These are phyloP conservation scores for Mormoops blainvillei DNA, from an alignment of 2,113 vertebrate genomes.

Conservation along the genomic window DNA sequence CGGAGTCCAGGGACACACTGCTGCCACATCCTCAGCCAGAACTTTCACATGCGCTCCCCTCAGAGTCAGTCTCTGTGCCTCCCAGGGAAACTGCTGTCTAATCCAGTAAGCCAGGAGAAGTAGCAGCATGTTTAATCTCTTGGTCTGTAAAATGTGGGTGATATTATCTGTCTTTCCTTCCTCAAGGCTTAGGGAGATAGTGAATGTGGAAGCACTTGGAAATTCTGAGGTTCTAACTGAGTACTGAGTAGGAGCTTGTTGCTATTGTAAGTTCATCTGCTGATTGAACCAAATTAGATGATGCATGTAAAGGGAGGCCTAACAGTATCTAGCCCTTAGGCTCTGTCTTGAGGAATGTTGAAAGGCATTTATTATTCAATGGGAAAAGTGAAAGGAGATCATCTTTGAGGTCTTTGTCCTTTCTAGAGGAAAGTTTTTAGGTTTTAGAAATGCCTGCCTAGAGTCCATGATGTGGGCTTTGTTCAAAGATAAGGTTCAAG, in stretches of 20 bases:
- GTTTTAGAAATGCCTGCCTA: not conserved
- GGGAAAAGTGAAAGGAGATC: not conserved
- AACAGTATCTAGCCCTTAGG: not conserved
- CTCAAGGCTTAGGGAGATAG: not conserved
- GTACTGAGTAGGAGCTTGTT: not conserved
- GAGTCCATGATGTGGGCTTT: not conserved
- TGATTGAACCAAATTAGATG: not conserved
- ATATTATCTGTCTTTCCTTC: not conserved
- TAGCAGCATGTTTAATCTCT: not conserved
- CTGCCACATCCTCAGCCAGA: not conserved
- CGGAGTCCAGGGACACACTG: not conserved
- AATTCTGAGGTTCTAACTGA: not conserved
- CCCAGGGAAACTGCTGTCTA: not conserved
- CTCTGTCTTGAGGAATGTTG: not conserved
- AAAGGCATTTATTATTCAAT: not conserved
- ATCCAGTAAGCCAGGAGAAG: not conserved
- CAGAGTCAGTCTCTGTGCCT: not conserved
- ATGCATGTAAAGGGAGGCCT: not conserved
- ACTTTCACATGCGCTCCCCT: fast-evolving
- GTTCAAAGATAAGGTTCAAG: not conserved
- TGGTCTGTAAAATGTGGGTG: not conserved
- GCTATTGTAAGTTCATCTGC: not conserved
- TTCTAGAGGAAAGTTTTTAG: not conserved
- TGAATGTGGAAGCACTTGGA: not conserved
- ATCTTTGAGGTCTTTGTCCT: not conserved